phyloP scores from a whole-genome alignment of 2,797 vertebrate genomes.

The Rhincodon typus region DNA sequence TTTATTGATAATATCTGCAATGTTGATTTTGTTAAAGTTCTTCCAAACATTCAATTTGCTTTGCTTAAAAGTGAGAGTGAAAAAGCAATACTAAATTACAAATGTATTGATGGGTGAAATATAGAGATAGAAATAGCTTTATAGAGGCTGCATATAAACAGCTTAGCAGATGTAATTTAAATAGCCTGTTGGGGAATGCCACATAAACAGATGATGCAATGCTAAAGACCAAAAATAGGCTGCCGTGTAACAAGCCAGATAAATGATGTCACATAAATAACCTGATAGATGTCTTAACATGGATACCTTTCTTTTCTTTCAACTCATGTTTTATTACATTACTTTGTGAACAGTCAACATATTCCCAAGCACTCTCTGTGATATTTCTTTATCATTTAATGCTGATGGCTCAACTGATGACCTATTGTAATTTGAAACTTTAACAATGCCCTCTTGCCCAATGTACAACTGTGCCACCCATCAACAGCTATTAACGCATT shows the following conservation, averaged over 20 bases:
- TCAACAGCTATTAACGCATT: background rate
- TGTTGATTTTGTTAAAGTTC: background rate
- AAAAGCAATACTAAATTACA: background rate
- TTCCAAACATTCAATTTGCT: background rate
- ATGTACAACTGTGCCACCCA: background rate
- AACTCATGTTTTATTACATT: background rate
- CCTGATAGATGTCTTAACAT: background rate
- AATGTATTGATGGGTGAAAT: background rate
- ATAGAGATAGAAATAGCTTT: background rate
- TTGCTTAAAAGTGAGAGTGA: background rate
- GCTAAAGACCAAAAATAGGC: background rate
- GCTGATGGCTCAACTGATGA: background rate
- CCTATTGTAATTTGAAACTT: background rate
- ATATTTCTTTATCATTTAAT: background rate
- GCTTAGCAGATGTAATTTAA: conserved; percentile 1
- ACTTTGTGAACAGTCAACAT: background rate
- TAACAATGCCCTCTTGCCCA: background rate
- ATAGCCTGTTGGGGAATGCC: background rate
- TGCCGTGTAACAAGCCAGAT: background rate
- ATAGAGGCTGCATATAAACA: background rate
- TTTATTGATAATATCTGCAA: background rate
- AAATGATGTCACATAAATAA: background rate
- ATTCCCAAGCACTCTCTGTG: background rate
- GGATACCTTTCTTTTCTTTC: background rate
- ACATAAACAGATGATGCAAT: background rate